Percentiles rank a stretch among this genome's conserved stretches.
Evolutionary conservation across 2,888 invertebrate genomes (phyloP).

Genomic region (Abrostola triplasia): DNA sequence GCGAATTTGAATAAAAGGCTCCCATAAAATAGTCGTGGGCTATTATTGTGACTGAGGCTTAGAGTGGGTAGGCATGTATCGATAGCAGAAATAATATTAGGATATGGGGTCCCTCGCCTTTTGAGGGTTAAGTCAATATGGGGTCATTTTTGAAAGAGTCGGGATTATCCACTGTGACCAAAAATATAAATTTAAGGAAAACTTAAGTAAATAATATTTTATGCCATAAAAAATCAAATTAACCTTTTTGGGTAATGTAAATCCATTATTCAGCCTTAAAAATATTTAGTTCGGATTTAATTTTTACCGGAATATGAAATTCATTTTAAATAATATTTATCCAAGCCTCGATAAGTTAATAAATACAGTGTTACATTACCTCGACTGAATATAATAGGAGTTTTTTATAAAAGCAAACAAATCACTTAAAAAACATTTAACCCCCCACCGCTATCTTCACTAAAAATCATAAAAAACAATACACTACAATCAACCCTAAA

Average conservation of each 20-base stretch:
- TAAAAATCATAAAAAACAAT: conserved; percentile 33
- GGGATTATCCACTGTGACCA: too few relatives aligned
- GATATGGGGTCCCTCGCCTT: conserved; percentile 4
- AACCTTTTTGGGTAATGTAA: too few relatives aligned
- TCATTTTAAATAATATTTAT: background rate
- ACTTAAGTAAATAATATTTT: too few relatives aligned
- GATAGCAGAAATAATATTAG: conserved; percentile 26
- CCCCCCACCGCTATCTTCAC: conserved; percentile 15
- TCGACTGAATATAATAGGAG: too few relatives aligned
- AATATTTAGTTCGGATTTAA: too few relatives aligned
- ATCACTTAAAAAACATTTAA: conserved; percentile 1
- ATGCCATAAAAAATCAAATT: too few relatives aligned
- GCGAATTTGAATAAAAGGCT: conserved; percentile 86
- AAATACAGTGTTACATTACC: too few relatives aligned
- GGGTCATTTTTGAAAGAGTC: background rate
- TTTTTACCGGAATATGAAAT: too few relatives aligned
- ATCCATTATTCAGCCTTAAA: too few relatives aligned
- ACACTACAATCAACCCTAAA: conserved; percentile 47
- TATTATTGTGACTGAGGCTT: conserved; percentile 77
- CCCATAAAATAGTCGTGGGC: conserved; percentile 83
- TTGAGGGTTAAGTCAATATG: conserved; percentile 15
- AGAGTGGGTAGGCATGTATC: conserved; percentile 51
- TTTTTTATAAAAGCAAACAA: background rate
- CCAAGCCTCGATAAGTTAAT: too few relatives aligned
- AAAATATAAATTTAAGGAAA: too few relatives aligned